Base-by-base conservation (phyloP, 2,888 invertebrate species). In the Melinopterus prodromus region DNA sequence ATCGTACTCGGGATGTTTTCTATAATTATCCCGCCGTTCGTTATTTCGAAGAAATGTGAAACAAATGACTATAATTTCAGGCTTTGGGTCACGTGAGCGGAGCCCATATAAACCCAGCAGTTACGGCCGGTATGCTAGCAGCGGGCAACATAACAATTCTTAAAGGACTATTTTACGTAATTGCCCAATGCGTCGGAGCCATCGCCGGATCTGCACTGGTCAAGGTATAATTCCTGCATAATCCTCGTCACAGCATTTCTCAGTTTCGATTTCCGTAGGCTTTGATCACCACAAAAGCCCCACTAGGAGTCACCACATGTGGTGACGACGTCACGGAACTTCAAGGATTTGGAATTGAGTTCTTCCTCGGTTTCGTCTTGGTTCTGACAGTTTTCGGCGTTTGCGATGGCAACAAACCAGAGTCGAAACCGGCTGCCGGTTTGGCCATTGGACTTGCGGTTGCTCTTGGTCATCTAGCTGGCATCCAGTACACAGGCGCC, bases 101-200 rank as follows among this genome's bases (percentile, higher is more conserved):
- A 2, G 97, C 96, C 9, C 98, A 98, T 89, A 91, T 98, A 81
- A 98, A 98, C 91, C 98, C 98, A 0, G 98, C 98, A 0, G 97
- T 98, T 71, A 98, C 98, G 5, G 88, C 92, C 16, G 97, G 95
- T 1, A 92, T 98, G 90, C 90, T 96, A 78, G 93, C 94, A 12
- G 93, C 95, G 7, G 96, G 97, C 7, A 94, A 95, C 86, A 94
- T 97, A 78, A 93, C 95, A 84, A 90, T 96, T 0, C 88, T 94
- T 38, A 93, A 96, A 83, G 95, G 94, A 0, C 75, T 96, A 1
- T 90, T 96, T 69, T 98, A 98, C 90, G 92, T 98, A 76, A 87
- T 96, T 77, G 95, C 93, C 0, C 98, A 98, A 89, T 95, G 96
- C 87, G 89, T 95, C 0, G 98, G 98, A 71, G 95, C 96, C 0